phyloP scores from a whole-genome alignment of 1,140 invertebrate genomes.

The Atta colombica region DNA sequence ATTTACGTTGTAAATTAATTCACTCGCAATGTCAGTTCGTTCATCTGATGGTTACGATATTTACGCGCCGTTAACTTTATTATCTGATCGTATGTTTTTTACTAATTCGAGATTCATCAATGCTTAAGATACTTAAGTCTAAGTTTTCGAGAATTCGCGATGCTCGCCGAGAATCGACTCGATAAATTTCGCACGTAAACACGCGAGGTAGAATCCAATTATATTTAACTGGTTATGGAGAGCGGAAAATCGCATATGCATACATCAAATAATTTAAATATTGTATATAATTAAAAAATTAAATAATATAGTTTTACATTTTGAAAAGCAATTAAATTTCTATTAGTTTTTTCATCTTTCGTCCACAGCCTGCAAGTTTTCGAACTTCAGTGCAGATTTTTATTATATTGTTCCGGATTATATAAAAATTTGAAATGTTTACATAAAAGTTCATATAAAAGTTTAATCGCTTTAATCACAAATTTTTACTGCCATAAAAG shows the following conservation, averaged over 20 bases:
- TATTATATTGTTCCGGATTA: no score
- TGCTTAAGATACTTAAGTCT: not conserved
- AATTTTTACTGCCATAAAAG: no score
- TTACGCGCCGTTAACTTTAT: not conserved
- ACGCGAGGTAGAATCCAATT: not conserved
- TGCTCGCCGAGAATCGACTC: not conserved
- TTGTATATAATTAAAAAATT: not conserved
- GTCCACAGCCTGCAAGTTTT: no score
- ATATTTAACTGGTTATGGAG: not conserved
- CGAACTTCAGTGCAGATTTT: no score
- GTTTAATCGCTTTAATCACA: no score
- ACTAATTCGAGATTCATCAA: not conserved
- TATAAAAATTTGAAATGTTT: no score
- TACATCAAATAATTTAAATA: no score
- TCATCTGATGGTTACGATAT: not conserved
- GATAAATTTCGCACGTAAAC: slow-evolving; percentile 11
- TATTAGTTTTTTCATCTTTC: no score
- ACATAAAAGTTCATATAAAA: no score
- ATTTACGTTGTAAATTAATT: slow-evolving; percentile 22
- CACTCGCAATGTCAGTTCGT: not conserved
- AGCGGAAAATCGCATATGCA: not conserved
- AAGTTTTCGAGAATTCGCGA: not conserved
- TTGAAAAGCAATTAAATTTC: not conserved
- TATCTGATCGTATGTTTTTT: not conserved
- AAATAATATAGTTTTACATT: not conserved